A percentile compares a stretch with the other conserved stretches of the same genome.
phyloP scores from a whole-genome alignment of 2,113 vertebrate species.

The Argyrosomus japonicus region DNA sequence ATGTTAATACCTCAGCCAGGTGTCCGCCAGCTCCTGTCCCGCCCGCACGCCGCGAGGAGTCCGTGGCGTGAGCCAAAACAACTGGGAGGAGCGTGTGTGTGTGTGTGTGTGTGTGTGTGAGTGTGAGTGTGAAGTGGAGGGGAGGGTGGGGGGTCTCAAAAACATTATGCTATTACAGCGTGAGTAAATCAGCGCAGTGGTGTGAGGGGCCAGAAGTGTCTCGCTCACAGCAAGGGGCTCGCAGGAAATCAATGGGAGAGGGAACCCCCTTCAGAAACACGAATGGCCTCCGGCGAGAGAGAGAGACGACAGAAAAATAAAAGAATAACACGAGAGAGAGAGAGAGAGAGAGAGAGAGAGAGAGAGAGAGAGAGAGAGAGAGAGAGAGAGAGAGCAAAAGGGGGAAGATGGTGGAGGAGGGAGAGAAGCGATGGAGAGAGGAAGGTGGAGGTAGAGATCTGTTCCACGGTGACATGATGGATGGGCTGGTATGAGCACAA shows the following conservation, averaged over 20 bases:
- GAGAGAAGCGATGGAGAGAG: conserved; percentile 4
- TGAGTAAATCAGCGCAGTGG: conserved; percentile 53
- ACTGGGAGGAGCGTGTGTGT: conserved; percentile 1
- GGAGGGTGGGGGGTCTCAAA: conserved; percentile 1
- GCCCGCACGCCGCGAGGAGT: conserved; percentile 20
- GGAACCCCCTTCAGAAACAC: conserved; percentile 46
- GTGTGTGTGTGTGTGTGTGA: neutral
- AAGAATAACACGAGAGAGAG: neutral
- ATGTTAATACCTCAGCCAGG: conserved; percentile 48
- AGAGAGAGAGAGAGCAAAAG: neutral
- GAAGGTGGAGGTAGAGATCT: conserved; percentile 2
- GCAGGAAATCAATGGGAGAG: conserved; percentile 54
- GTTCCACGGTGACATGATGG: conserved; percentile 48
- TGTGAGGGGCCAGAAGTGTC: conserved; percentile 55
- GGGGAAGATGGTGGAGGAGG: conserved; percentile 12
- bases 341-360: no score
- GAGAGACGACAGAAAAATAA: neutral
- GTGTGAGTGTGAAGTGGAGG: neutral
- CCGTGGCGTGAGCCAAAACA: conserved; percentile 12
- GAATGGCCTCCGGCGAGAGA: conserved; percentile 10
- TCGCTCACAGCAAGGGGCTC: conserved; percentile 40
- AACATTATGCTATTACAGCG: conserved; percentile 53
- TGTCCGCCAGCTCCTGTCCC: conserved; percentile 31
- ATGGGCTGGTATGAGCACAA: conserved; percentile 37
- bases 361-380: neutral